Evolutionary conservation across 2,113 vertebrate genomes (phyloP), one percentile per base, ranked within the genome.

Genomic region (Ammospiza nelsoni): DNA sequence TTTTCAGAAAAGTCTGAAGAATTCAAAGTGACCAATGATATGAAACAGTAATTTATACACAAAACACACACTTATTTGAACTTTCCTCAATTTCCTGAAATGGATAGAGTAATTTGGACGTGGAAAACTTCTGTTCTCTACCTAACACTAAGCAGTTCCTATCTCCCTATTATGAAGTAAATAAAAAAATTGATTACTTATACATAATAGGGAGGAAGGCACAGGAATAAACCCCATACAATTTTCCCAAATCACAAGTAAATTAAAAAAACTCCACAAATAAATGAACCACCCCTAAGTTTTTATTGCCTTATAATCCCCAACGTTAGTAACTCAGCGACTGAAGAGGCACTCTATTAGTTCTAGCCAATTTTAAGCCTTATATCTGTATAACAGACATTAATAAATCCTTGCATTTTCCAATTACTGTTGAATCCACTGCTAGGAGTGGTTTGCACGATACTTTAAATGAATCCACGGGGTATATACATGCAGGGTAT

Each of bases 241-340:
- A 28, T 65, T 68, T 68, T 59, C 29, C 35, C 54, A 92, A 58
- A 31, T 33, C 2, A 5, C 17, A 87, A 23, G 22, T 28, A 67
- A 39, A 31, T 79, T 29, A 24, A 27, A 57, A 61, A 55, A 5
- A 2, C 1, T 15, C 5, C 16, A 20, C 19, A 66, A 52, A 51
- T 20, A 43, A 41, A 72, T 5, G 1, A 49, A 35, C 1, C 1
- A 6, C 7, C 17, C 1, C 3, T 1, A 63, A 76, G 31, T 54
- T 59, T 49, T 44, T 73, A 62, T 20, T 51, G 51, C 8, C 72
- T 75, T 44, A 43, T n/a, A 82, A 90, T 63, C 12, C 18, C 48
- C 51, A 58, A 75, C 9, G 3, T 62, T 74, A 81, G 31, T 58
- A 49, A 51, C 11, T 71, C n/a, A 54, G 20, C 18, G 15, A 84